Base-by-base conservation (phyloP, 92 coral and sea anemone genomes). In the Zoanthus gigantus region DNA sequence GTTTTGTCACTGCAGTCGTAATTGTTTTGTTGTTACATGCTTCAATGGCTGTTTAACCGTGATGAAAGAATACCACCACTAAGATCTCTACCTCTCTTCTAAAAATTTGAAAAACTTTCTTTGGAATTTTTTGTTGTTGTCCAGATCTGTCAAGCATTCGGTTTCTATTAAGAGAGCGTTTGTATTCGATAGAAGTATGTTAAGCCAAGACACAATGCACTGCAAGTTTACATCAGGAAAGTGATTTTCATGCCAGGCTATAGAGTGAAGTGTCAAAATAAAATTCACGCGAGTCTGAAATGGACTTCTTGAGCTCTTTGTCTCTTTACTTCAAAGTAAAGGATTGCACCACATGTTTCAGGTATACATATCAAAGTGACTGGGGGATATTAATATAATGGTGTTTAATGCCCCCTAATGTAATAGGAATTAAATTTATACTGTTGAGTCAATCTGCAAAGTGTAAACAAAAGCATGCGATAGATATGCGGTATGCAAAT, bases 381-480 rank as follows among this genome's bases (percentile, higher is more conserved):
- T 71, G 47, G 17, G 61, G 46, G 68, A 54, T 79, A 42, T n/a
- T 68, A 65, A 48, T 58, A 83, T 74, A 61, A 71, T 78, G 77
- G 37, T 83, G 86, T 87, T 72, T 79, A 88, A 92, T 91, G 90
- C 93, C 98, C 90, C 94, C 93, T 93, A 73, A 83, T 77, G 93
- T 91, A 84, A 76, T 80, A 76, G 88, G 87, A 95, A 94, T 94
- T 94, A 94, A 93, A 93, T 88, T 93, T 89, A 93, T 85, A 91
- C 93, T 91, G 91, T 91, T 85, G 77, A 87, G 81, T 83, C 92
- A 90, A 73, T 95, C 92, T 85, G 58, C 91, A 87, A 85, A 69
- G 93, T 71, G 96, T 95, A 95, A 95, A 95, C 98, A 95, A 93
- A 88, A 78, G 93, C 92, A 89, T 95, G 89, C 89, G 97, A 92